Percentiles rank a stretch among this genome's conserved stretches.
Evolutionary conservation across 1,140 invertebrate genomes (phyloP).

Genomic region (Aphidius gifuensis): DNA sequence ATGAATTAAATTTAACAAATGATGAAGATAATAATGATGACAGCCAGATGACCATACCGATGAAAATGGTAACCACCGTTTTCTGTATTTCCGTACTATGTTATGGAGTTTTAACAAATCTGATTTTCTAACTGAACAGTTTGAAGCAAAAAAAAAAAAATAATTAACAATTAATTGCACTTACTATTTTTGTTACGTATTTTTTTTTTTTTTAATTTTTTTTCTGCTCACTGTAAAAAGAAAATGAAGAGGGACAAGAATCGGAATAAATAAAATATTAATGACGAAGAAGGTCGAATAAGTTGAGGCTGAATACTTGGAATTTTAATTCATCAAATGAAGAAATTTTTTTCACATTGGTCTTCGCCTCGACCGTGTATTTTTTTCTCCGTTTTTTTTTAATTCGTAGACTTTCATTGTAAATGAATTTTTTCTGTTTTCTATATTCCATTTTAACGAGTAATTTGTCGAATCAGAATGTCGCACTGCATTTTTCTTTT

Average conservation of each 20-base stretch:
- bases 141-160: slow-evolving; percentile 15
- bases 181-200: background rate
- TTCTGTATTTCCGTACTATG: slow-evolving; percentile 55
- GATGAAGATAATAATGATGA: slow-evolving; percentile 17
- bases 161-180: background rate
- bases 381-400: background rate
- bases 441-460: too few species aligned
- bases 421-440: background rate
- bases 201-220: too few species aligned
- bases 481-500: slow-evolving; percentile 27
- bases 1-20: background rate
- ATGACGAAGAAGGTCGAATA: too few species aligned
- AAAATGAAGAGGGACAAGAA: too few species aligned
- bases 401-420: background rate
- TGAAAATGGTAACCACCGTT: slow-evolving; percentile 55
- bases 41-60: slow-evolving; percentile 43
- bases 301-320: too few species aligned
- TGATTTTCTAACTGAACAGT: slow-evolving; percentile 45
- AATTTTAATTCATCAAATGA: background rate
- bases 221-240: too few species aligned
- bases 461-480: background rate
- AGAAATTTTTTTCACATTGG: slow-evolving; percentile 4
- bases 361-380: slow-evolving; percentile 5
- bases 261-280: too few species aligned
- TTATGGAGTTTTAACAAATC: slow-evolving; percentile 54